Base-by-base conservation (phyloP, 2,888 invertebrate genomes). In the Cenopis cana region DNA sequence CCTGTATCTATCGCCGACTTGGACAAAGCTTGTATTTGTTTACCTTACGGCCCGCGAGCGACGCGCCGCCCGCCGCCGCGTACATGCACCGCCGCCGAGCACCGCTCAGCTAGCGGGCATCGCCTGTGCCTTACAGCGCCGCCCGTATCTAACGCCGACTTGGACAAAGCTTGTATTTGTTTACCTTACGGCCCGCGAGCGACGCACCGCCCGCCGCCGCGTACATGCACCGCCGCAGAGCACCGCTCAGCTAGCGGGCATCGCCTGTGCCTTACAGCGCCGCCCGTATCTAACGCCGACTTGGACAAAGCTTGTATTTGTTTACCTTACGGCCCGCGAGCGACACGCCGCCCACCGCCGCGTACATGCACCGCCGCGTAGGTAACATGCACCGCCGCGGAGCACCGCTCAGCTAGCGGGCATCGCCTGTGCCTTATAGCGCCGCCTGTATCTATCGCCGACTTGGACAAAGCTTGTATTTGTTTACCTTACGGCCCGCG, bases 41-140 rank as follows among this genome's bases (percentile, higher is more conserved):
- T 78, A 96, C 96, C 93, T 96, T 96, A 85, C 97, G 95, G 93
- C 96, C 97, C 88, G 97, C 97, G 91, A 97, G 94, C 85, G 97
- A 97, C 85, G 97, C 97, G 89, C 97, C 97, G 88, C 97, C 97
- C 87, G 97, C 97, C 87, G 97, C 97, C 86, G 97, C 97, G 95
- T 97, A 97, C 97, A 97, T 97, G 83, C 93, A 91, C 92, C 89
- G 92, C 87, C 87, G 89, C 84, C 90, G 90, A 85, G 86, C 86
- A 82, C 56, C 56, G 69, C 87, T 81, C 81, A 82, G 77, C 79
- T 76, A 76, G 78, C 81, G 80, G 78, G 76, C 76, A 86, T 85
- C 77, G 74, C 57, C 80, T 77, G 76, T 17, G 78, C 79, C 60
- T 55, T 60, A 71, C 55, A 67, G 67, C 67, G 65, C 64, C 72